phyloP scores from a whole-genome alignment of 2,888 invertebrate genomes.

The Matsumyia berberina region DNA sequence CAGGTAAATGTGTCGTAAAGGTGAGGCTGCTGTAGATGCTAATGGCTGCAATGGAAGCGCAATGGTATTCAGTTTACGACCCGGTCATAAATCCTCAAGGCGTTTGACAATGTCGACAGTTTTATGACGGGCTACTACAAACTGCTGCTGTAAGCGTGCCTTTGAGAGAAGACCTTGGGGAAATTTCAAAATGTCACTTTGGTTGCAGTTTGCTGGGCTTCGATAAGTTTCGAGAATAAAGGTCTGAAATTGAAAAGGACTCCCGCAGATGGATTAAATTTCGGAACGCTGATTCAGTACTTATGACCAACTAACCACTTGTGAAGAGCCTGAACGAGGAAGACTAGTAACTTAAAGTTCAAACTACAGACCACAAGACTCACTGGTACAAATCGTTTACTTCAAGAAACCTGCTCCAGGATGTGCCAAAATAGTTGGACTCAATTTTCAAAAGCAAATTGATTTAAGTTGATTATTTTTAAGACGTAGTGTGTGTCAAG shows the following conservation, averaged over 20 bases:
- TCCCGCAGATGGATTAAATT: too few relatives aligned
- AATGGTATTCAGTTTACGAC: constrained; percentile 9
- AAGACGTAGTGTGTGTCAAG: too few relatives aligned
- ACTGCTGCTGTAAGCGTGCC: constrained; percentile 41
- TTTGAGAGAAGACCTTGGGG: background rate
- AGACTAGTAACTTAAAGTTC: too few relatives aligned
- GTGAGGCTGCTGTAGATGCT: constrained; percentile 4
- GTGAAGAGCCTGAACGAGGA: too few relatives aligned
- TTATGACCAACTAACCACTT: too few relatives aligned
- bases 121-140: constrained; percentile 35
- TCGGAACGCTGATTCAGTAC: too few relatives aligned
- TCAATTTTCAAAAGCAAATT: too few relatives aligned
- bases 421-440: too few relatives aligned
- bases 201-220: background rate
- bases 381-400: too few relatives aligned
- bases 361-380: too few relatives aligned
- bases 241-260: background rate
- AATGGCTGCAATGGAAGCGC: constrained; percentile 2
- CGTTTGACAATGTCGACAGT: constrained; percentile 1
- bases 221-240: background rate
- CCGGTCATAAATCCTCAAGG: constrained; percentile 30
- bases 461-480: too few relatives aligned
- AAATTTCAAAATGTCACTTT: background rate
- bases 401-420: too few relatives aligned
- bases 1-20: constrained; percentile 33